Evolutionary conservation across 2,888 invertebrate genomes (phyloP), one percentile per base, ranked within the genome.

Genomic region (Mythimna loreyi): DNA sequence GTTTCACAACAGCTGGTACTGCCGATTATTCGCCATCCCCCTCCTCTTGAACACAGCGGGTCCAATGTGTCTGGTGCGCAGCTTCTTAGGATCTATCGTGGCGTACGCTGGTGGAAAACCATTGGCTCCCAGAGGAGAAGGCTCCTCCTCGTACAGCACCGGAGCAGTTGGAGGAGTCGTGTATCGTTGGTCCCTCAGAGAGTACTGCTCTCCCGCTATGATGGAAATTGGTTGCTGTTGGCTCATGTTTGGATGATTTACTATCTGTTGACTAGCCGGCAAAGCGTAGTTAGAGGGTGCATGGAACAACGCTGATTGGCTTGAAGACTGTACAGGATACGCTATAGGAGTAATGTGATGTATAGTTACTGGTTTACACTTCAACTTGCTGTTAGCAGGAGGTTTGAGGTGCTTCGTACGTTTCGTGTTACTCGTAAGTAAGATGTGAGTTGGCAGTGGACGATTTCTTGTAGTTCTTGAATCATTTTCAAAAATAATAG

Each of bases 61-160:
- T 53, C 87, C 78, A 21, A 89, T 83, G 52, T 88, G 85, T 30
- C 83, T 75, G 0, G 86, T 81, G 19, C 87, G 80, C 23, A 91
- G 79, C 43, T 91, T 89, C 47, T 87, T 81, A 0, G 91, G 91
- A 71, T 90, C 85, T 43, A 92, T 87, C 5, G 90, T 91, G 0
- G 91, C 91, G 67, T 90, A 91, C 7, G 87, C 83, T 0, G 87
- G 86, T 2, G 83, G 83, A 11, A 85, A 75, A 36, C 77, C 77
- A 16, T 28, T 56, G 4, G 79, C 47, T 23, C 52, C n/a, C 19
- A 75, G 16, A 7, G 81, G 72, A n/a, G 67, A 13, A 21, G 82
- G 80, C 9, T 69, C 66, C 19, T 71, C 72, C 40, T 78, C 73
- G 59, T 79, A 59, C 45, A 72, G 53, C 30, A 50, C 55, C 9